These are phyloP conservation scores for Brenthis hecate DNA, from an alignment of 2,888 invertebrate species.

Conservation along the genomic window DNA sequence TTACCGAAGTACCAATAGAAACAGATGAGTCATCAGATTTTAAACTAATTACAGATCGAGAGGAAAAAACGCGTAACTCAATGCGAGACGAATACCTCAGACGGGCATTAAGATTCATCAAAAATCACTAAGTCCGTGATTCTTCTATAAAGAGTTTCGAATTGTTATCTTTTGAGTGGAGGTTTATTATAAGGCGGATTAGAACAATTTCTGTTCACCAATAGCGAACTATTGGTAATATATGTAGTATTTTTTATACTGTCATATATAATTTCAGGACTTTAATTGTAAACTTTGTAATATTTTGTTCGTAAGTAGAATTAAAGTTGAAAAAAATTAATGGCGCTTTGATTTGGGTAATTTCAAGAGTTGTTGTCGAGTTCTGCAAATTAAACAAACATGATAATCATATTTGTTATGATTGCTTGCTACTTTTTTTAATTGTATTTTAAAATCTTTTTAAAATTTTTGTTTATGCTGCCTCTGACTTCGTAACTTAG, in stretches of 20 bases:
- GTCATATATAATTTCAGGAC: not conserved
- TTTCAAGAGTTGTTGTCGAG: too few relatives aligned
- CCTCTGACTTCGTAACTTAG: not conserved
- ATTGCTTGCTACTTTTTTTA: too few relatives aligned
- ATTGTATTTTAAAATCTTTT: too few relatives aligned
- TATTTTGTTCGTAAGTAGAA: not conserved
- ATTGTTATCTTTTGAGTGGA: constrained; percentile 31
- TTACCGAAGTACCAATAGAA: constrained; percentile 75
- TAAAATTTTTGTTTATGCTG: too few relatives aligned
- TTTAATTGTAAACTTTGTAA: not conserved
- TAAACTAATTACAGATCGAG: constrained; percentile 75
- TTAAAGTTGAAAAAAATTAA: not conserved
- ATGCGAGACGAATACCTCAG: constrained; percentile 66
- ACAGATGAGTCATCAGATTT: constrained; percentile 77
- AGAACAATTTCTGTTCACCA: constrained; percentile 20
- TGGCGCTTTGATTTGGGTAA: too few relatives aligned
- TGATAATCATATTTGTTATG: too few relatives aligned
- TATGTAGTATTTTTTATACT: constrained; percentile 10
- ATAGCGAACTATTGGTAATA: constrained; percentile 5
- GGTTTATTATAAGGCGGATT: constrained; percentile 25
- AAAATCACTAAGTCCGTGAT: constrained; percentile 56
- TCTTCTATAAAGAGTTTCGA: constrained; percentile 29
- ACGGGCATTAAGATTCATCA: constrained; percentile 59
- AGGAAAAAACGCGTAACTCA: constrained; percentile 65
- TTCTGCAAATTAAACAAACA: too few relatives aligned